These are phyloP conservation scores for Platycnemis pennipes DNA, from an alignment of 2,888 invertebrate species.

Conservation along the genomic window DNA sequence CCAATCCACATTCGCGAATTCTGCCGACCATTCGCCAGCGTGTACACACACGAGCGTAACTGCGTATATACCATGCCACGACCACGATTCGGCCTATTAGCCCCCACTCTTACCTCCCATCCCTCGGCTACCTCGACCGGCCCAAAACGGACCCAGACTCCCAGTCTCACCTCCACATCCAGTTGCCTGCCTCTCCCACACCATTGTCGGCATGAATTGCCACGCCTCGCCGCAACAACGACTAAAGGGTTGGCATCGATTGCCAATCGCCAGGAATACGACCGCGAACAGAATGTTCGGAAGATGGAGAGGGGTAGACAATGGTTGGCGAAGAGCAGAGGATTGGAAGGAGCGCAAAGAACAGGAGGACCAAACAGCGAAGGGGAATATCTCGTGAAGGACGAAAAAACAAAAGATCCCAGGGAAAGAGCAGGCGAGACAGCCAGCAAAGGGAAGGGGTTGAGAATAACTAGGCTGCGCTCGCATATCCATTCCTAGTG, in stretches of 20 bases:
- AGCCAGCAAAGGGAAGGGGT: too few species aligned
- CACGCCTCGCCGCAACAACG: slow-evolving; percentile 29
- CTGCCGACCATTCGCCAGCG: neutral
- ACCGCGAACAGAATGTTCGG: slow-evolving; percentile 26
- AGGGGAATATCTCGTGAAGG: neutral
- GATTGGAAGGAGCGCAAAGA: neutral
- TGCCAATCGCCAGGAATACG: slow-evolving; percentile 48
- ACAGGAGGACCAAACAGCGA: neutral
- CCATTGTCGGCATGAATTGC: neutral
- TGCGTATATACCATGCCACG: neutral
- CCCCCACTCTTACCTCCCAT: neutral
- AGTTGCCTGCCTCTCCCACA: neutral
- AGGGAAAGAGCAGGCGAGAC: too few species aligned
- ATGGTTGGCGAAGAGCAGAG: neutral
- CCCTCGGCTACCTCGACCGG: neutral
- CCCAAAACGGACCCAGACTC: neutral
- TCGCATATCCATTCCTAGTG: neutral
- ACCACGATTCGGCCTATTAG: neutral
- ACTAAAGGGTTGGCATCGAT: slow-evolving; percentile 51
- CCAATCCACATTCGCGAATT: neutral
- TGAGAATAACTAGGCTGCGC: too few species aligned
- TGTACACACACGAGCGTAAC: neutral
- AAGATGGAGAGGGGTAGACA: neutral
- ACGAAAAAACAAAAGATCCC: too few species aligned
- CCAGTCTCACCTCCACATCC: neutral